Percentiles rank a stretch among this genome's conserved stretches.
Evolutionary conservation across 2,888 invertebrate genomes (phyloP).

Genomic region (Amitus sp.): DNA sequence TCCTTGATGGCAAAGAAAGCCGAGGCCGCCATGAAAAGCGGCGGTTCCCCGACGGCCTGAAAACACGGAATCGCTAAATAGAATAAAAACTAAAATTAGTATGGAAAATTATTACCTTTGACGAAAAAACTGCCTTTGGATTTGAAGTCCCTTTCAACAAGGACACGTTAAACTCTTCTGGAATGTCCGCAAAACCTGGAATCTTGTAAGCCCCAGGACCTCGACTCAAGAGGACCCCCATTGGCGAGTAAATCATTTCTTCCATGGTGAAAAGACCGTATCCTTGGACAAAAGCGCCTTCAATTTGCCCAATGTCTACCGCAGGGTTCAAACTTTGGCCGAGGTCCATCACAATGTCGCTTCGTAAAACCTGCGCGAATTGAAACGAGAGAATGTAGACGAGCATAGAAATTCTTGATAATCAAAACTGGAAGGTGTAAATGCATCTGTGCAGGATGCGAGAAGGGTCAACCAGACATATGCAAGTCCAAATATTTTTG

Average conservation of each 20-base stretch:
- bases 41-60: constrained; percentile 94
- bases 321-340: constrained; percentile 93
- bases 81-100: no score
- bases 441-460: no score
- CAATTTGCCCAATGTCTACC: constrained; percentile 93
- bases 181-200: constrained; percentile 90
- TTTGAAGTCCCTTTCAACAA: constrained; percentile 87
- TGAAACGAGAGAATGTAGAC: no score
- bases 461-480: no score
- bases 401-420: no score
- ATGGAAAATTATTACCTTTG: constrained; percentile 86
- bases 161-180: constrained; percentile 88
- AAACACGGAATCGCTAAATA: no score
- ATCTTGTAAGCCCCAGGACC: constrained; percentile 94
- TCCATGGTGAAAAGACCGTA: constrained; percentile 90
- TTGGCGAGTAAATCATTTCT: constrained; percentile 84
- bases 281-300: constrained; percentile 93
- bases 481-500: no score
- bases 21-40: constrained; percentile 84
- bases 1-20: constrained; percentile 88
- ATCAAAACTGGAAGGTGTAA: no score
- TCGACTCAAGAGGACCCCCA: constrained; percentile 80
- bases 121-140: constrained; percentile 89
- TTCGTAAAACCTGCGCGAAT: constrained; percentile 77
- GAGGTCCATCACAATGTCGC: constrained; percentile 94